phyloP scores from a whole-genome alignment of 2,888 invertebrate genomes.

The Pinctada fucata region DNA sequence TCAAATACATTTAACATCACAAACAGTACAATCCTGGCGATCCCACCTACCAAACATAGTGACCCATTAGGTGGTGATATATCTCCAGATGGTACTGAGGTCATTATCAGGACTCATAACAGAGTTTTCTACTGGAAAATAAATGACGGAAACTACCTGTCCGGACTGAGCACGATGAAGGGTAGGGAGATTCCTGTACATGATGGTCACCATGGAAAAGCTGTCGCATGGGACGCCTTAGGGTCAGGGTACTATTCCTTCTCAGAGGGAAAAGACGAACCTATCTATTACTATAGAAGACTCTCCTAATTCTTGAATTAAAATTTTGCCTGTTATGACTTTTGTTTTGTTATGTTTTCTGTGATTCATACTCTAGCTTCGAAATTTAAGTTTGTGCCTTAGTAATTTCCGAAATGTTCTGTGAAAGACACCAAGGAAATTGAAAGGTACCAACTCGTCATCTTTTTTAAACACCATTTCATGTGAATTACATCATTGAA shows the following conservation, averaged over 20 bases:
- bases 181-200: slow-evolving; percentile 19
- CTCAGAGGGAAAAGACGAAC: slow-evolving; percentile 25
- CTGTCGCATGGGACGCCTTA: slow-evolving; percentile 26
- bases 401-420: no score
- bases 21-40: background rate
- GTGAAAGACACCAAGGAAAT: no score
- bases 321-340: no score
- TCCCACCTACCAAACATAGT: slow-evolving; percentile 10
- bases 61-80: slow-evolving; percentile 33
- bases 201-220: slow-evolving; percentile 26
- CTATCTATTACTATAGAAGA: slow-evolving; percentile 27
- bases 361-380: no score
- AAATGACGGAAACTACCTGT: slow-evolving; percentile 15
- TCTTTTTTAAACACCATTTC: no score
- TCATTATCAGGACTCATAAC: slow-evolving; percentile 17
- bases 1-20: slow-evolving; percentile 6
- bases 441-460: no score
- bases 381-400: no score
- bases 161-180: background rate
- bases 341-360: no score
- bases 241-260: slow-evolving; percentile 31
- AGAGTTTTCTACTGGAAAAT: slow-evolving; percentile 14
- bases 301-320: background rate
- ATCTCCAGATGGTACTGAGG: slow-evolving; percentile 24
- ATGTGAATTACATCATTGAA: no score